phyloP scores from a whole-genome alignment of 1,140 invertebrate genomes.

The Drosophila ambigua region DNA sequence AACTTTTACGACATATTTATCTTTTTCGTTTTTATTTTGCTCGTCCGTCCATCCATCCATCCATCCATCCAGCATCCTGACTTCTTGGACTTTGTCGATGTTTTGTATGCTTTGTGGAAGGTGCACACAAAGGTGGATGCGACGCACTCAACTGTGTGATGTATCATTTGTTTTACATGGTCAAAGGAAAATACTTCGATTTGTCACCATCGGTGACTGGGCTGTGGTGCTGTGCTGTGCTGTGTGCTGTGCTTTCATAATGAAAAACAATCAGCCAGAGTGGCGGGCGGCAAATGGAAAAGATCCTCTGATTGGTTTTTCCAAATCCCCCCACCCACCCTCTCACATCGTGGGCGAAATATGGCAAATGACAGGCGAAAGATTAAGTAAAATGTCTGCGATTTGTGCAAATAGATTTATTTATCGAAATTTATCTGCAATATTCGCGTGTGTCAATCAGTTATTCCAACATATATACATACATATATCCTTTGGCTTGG shows the following conservation, averaged over 20 bases:
- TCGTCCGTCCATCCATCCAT: slow-evolving; percentile 10
- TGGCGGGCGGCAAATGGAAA: slow-evolving; percentile 58
- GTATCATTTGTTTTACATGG: slow-evolving; percentile 77
- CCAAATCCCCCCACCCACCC: not conserved
- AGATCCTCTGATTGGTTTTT: slow-evolving; percentile 64
- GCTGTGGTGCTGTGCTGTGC: not conserved
- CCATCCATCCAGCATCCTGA: slow-evolving; percentile 24
- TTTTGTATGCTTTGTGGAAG: slow-evolving; percentile 32
- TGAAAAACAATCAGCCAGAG: slow-evolving; percentile 74
- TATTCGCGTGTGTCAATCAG: not conserved
- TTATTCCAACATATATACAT: no score
- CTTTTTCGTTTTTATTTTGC: slow-evolving; percentile 55
- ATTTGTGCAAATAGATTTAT: slow-evolving; percentile 37
- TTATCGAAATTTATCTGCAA: slow-evolving; percentile 13
- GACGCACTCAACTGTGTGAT: slow-evolving; percentile 63
- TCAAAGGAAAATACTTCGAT: slow-evolving; percentile 67
- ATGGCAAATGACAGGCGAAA: slow-evolving; percentile 47
- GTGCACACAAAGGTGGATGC: slow-evolving; percentile 70
- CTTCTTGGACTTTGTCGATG: slow-evolving; percentile 36
- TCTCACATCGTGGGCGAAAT: slow-evolving; percentile 8
- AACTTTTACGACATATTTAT: slow-evolving; percentile 80
- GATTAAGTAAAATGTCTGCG: slow-evolving; percentile 44
- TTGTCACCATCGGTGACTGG: slow-evolving; percentile 61
- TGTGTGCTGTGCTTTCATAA: slow-evolving; percentile 27
- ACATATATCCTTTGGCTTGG: no score